Conservation (phyloP, 2,888 invertebrate species). For the Papilio protenor region DNA sequence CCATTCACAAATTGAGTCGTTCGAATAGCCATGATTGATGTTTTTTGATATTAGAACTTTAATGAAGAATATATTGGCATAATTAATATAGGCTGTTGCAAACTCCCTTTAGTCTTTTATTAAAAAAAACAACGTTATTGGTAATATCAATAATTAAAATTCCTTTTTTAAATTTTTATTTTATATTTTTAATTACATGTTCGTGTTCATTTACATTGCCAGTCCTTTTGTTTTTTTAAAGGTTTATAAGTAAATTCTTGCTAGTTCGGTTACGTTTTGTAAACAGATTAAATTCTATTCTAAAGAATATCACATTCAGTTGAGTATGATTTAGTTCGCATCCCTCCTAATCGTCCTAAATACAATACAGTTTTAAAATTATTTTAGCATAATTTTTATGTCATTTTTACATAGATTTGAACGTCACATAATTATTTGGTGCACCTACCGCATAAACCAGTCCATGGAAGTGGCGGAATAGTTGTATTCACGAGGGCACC, state of each 20-base stretch:
- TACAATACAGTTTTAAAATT: not conserved
- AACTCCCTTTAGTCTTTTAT: not conserved
- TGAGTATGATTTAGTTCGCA: no score
- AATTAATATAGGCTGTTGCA: not conserved
- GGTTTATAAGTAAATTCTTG: not conserved
- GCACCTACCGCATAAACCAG: slow-evolving; percentile 63
- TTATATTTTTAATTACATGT: not conserved
- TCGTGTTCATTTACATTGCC: not conserved
- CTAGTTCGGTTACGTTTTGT: no score
- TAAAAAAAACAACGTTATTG: not conserved
- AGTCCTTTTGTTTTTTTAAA: not conserved
- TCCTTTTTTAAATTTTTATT: not conserved
- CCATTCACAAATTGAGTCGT: slow-evolving; percentile 75
- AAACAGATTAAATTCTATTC: no score
- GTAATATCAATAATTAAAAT: not conserved
- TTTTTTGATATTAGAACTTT: slow-evolving; percentile 33
- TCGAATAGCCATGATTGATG: slow-evolving; percentile 60
- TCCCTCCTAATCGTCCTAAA: no score
- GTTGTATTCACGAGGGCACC: slow-evolving; percentile 71
- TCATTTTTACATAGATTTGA: slow-evolving; percentile 21
- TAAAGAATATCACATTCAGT: no score
- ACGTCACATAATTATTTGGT: slow-evolving; percentile 21
- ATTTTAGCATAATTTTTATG: not conserved
- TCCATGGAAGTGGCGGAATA: slow-evolving; percentile 75
- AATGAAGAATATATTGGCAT: slow-evolving; percentile 29